Percentiles rank a stretch among this genome's conserved stretches.
phyloP scores from a whole-genome alignment of 2,797 vertebrate genomes.

The Pampus argenteus region DNA sequence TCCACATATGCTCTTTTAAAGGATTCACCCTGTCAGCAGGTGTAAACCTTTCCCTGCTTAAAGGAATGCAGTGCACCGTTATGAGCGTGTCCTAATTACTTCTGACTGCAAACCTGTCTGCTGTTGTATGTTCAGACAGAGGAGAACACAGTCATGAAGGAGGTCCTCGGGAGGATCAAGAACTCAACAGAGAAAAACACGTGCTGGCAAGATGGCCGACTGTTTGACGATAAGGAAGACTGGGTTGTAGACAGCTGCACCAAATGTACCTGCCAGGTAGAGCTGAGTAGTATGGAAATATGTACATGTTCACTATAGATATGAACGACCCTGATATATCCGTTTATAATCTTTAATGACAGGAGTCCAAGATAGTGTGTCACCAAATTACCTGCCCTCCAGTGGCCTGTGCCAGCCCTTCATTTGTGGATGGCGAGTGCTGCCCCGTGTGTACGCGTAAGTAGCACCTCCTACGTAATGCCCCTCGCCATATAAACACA shows the following conservation, averaged over 20 bases:
- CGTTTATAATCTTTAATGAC: conserved; percentile 35
- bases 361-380: conserved; percentile 97
- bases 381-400: conserved; percentile 95
- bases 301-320: conserved; percentile 13
- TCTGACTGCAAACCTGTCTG: conserved; percentile 49
- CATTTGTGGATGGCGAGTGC: conserved; percentile 94
- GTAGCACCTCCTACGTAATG: conserved; percentile 66
- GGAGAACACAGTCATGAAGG: conserved; percentile 95
- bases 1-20: conserved; percentile 13
- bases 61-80: conserved; percentile 17
- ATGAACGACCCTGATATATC: conserved; percentile 28
- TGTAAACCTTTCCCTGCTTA: conserved; percentile 11
- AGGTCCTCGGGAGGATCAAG: conserved; percentile 91
- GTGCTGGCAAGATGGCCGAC: conserved; percentile 97
- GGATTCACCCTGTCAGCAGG: conserved; percentile 46
- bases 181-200: conserved; percentile 91
- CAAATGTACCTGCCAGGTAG: conserved; percentile 95
- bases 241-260: conserved; percentile 99
- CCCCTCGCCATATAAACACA: conserved; percentile 31
- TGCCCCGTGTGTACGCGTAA: conserved; percentile 94
- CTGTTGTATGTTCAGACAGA: conserved; percentile 86
- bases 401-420: conserved; percentile 91
- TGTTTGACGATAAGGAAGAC: conserved; percentile 94
- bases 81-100: conserved; percentile 29
- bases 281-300: conserved; percentile 21